Percentiles rank a stretch among this genome's conserved stretches.
phyloP scores from a whole-genome alignment of 2,113 vertebrate species.

The Saguinus imperator region DNA sequence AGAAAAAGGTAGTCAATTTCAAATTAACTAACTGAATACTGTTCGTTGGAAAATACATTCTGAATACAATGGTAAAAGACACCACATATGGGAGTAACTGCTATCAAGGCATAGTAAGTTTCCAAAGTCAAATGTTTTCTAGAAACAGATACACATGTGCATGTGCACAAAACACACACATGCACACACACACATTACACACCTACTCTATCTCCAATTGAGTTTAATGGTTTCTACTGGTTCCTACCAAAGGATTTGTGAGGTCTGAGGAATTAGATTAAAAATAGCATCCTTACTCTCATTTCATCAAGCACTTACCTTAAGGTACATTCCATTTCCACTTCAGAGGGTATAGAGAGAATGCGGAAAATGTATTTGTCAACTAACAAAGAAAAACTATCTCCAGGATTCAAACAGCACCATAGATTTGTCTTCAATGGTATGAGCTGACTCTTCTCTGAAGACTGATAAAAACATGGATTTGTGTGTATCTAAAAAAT shows the following conservation, averaged over 20 bases:
- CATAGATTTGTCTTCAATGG: conserved; percentile 85
- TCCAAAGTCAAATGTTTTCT: conserved; percentile 46
- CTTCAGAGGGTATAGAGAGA: conserved; percentile 64
- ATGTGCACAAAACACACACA: neutral
- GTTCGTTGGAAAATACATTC: neutral
- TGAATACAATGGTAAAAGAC: conserved; percentile 1
- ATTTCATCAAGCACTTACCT: conserved; percentile 74
- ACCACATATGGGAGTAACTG: neutral
- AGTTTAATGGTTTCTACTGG: neutral
- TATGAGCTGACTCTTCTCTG: conserved; percentile 74
- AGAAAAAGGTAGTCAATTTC: neutral
- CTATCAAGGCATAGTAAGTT: neutral
- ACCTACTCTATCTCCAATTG: neutral
- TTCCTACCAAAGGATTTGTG: conserved; percentile 3
- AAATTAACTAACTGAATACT: conserved; percentile 12
- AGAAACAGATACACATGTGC: neutral
- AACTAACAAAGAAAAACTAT: conserved; percentile 88
- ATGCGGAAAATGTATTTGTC: conserved; percentile 87
- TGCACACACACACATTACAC: neutral
- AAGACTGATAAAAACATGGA: conserved; percentile 89
- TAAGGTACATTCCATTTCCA: conserved; percentile 70
- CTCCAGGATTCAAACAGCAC: conserved; percentile 84
- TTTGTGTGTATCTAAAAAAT: conserved; percentile 86
- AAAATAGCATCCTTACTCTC: neutral
- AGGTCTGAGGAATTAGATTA: neutral